Percentiles rank a stretch among this genome's conserved stretches.
phyloP scores from a whole-genome alignment of 2,113 vertebrate genomes.

The Calidris pygmaea region DNA sequence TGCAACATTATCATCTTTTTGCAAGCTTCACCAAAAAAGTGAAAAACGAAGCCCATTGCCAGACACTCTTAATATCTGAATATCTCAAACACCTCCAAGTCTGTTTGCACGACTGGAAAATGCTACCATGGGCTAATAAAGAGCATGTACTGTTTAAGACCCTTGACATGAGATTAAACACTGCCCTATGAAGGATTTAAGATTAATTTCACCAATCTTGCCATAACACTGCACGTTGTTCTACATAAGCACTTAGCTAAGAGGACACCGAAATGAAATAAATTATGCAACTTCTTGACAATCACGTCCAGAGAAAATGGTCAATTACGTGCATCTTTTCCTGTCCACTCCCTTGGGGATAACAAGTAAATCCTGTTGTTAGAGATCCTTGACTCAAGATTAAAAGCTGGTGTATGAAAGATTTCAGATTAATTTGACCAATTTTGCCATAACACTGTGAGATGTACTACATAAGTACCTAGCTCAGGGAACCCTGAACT shows the following conservation, averaged over 20 bases:
- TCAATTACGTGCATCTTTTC: neutral
- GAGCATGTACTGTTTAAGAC: neutral
- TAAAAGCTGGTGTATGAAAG: neutral
- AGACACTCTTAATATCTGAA: neutral
- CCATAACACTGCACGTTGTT: neutral
- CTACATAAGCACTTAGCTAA: neutral
- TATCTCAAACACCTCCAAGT: neutral
- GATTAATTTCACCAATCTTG: neutral
- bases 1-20: neutral
- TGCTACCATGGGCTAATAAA: neutral
- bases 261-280: neutral
- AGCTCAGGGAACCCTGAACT: neutral
- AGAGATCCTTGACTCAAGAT: neutral
- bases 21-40: neutral
- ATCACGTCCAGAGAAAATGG: neutral
- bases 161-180: neutral
- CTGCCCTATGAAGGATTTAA: neutral
- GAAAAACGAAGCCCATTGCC: neutral
- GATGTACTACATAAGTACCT: neutral
- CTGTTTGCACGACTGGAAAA: neutral
- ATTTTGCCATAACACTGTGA: neutral
- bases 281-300: neutral
- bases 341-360: neutral
- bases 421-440: neutral
- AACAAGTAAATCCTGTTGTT: neutral